These are phyloP conservation scores for Xerus inauris DNA, from an alignment of 2,113 vertebrate species.

Conservation along the genomic window DNA sequence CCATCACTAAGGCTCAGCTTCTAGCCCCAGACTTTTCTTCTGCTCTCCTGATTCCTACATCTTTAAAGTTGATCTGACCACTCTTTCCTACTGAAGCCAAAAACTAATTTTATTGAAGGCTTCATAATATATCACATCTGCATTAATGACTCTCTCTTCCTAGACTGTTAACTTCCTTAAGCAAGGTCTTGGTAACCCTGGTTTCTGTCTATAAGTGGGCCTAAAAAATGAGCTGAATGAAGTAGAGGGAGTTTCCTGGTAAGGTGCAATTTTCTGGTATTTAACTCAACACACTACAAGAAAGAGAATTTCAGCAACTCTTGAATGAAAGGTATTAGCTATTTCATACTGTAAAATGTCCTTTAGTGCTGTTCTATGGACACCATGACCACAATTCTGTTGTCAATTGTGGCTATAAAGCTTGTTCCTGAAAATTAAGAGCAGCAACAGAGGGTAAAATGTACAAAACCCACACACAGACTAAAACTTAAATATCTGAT, in stretches of 20 bases:
- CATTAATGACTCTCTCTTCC: not conserved
- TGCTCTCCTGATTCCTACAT: not conserved
- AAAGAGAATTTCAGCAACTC: not conserved
- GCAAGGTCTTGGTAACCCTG: not conserved
- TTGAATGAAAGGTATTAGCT: not conserved
- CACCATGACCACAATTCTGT: not conserved
- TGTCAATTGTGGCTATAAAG: not conserved
- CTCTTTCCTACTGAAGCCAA: not conserved
- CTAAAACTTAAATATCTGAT: not conserved
- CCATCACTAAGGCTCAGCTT: not conserved
- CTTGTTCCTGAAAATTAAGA: slow-evolving; percentile 24
- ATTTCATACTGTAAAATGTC: not conserved
- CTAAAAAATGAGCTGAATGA: not conserved
- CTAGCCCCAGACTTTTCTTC: not conserved
- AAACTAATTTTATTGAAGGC: not conserved
- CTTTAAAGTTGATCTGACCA: not conserved
- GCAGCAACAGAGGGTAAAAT: not conserved
- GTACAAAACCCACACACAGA: not conserved
- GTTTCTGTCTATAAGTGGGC: not conserved
- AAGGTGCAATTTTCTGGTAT: not conserved
- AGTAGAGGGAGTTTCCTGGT: not conserved
- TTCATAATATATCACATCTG: not conserved
- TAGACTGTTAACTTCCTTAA: not conserved
- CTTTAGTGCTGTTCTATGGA: not conserved
- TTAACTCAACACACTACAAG: not conserved